phyloP scores from a whole-genome alignment of 2,888 invertebrate species.

The Epinotia demarniana region DNA sequence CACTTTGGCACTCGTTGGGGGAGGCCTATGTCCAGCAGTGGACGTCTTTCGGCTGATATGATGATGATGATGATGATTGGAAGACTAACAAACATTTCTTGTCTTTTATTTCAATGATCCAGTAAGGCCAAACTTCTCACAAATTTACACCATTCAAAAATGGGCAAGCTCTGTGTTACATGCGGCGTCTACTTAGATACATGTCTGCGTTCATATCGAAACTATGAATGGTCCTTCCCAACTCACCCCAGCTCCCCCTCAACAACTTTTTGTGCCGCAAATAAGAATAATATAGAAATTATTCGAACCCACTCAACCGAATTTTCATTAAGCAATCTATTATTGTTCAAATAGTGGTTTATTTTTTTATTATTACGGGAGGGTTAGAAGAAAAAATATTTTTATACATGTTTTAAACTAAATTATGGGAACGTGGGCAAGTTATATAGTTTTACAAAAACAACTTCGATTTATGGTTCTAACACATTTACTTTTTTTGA shows the following conservation, averaged over 20 bases:
- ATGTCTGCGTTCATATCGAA: not conserved
- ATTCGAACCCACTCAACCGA: slow-evolving; percentile 52
- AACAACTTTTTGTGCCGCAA: not conserved
- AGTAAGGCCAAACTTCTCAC: too few relatives aligned
- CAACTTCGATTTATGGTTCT: not conserved
- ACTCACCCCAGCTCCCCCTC: not conserved
- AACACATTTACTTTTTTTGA: too few relatives aligned
- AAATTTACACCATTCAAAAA: too few relatives aligned
- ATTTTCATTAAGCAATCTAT: slow-evolving; percentile 55
- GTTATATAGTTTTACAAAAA: not conserved
- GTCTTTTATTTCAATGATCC: too few relatives aligned
- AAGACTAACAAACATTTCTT: too few relatives aligned
- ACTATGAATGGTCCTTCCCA: not conserved
- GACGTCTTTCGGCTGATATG: too few relatives aligned
- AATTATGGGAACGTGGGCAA: not conserved
- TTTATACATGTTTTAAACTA: not conserved
- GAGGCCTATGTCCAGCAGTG: too few relatives aligned
- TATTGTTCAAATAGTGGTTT: slow-evolving; percentile 50
- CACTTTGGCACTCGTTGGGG: too few relatives aligned
- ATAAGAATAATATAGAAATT: slow-evolving; percentile 48
- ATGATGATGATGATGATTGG: too few relatives aligned
- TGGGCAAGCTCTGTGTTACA: too few relatives aligned
- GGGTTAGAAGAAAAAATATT: slow-evolving; percentile 8
- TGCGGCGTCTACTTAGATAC: too few relatives aligned
- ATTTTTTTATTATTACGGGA: slow-evolving; percentile 32